phyloP scores from a whole-genome alignment of 2,797 vertebrate genomes.

The Amblyopsis hoosieri region DNA sequence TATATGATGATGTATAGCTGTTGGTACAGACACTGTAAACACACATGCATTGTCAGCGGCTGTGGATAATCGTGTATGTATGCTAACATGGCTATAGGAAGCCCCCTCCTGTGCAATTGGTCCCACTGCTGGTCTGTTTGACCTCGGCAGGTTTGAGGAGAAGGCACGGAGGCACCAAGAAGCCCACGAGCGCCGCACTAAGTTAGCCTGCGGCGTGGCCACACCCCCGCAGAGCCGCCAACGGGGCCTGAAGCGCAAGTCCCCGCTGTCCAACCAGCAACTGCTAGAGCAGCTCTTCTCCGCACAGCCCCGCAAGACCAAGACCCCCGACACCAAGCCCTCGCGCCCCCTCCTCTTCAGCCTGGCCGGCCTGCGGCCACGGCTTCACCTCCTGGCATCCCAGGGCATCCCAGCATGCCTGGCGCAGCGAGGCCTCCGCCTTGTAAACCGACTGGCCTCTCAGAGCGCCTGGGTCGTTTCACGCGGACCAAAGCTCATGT shows the following conservation, averaged over 20 bases:
- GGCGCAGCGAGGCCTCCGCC: conserved; percentile 70
- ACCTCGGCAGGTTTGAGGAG: conserved; percentile 84
- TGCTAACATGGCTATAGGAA: not conserved
- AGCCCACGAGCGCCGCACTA: conserved; percentile 80
- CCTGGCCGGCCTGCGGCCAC: conserved; percentile 77
- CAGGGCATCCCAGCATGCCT: conserved; percentile 38
- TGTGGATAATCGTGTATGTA: not conserved
- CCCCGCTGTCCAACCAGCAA: conserved; percentile 82
- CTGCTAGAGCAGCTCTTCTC: conserved; percentile 88
- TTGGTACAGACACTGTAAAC: too few relatives aligned
- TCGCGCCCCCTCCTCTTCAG: conserved; percentile 81
- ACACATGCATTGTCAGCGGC: not conserved
- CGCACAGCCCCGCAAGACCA: conserved; percentile 65
- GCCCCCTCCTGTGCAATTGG: not conserved
- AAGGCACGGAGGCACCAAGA: conserved; percentile 84
- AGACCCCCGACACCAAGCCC: conserved; percentile 43
- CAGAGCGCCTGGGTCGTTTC: conserved; percentile 88
- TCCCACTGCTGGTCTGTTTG: conserved; percentile 1
- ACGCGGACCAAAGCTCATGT: conserved; percentile 81
- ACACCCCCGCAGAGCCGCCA: conserved; percentile 41
- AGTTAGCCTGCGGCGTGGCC: conserved; percentile 59
- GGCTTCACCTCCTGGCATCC: conserved; percentile 69
- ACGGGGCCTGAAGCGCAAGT: conserved; percentile 82
- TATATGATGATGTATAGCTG: too few relatives aligned
- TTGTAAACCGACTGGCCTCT: conserved; percentile 86